These are phyloP conservation scores for Mizuhopecten yessoensis DNA, from an alignment of 1,140 invertebrate genomes.

Conservation along the genomic window DNA sequence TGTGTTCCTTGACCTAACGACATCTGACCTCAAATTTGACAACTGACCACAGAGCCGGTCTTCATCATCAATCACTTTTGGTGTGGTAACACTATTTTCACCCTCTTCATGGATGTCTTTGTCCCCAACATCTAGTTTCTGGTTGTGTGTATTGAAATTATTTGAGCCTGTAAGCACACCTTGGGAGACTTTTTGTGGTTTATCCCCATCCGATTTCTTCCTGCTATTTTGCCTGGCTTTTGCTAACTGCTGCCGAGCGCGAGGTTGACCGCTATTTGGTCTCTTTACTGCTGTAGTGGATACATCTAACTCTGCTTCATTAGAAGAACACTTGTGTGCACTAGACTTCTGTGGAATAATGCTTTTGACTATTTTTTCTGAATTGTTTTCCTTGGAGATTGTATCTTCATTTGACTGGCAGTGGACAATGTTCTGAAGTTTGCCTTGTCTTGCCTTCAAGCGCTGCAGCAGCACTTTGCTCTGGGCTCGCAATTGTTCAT, in stretches of 20 bases:
- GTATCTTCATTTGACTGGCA: conserved; percentile 37
- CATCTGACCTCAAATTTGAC: conserved; percentile 12
- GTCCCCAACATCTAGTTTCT: neutral
- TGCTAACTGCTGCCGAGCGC: neutral
- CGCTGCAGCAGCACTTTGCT: conserved; percentile 59
- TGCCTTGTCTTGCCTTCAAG: conserved; percentile 59
- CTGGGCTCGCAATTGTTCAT: conserved; percentile 57
- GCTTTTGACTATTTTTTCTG: neutral
- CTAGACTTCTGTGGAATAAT: neutral
- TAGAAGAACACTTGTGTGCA: neutral
- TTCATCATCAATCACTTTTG: neutral
- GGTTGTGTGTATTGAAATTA: neutral
- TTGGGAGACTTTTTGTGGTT: neutral
- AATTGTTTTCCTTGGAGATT: neutral
- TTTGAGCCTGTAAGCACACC: neutral
- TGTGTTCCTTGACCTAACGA: neutral
- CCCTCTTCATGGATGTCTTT: neutral
- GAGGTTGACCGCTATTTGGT: neutral
- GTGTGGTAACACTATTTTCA: neutral
- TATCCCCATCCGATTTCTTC: neutral
- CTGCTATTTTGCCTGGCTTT: conserved; percentile 9
- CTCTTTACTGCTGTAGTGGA: neutral
- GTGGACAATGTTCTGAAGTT: conserved; percentile 51
- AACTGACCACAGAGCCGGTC: neutral
- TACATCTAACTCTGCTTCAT: neutral